Conservation (phyloP, 2,113 vertebrate species). For the Alexandromys fortis region DNA sequence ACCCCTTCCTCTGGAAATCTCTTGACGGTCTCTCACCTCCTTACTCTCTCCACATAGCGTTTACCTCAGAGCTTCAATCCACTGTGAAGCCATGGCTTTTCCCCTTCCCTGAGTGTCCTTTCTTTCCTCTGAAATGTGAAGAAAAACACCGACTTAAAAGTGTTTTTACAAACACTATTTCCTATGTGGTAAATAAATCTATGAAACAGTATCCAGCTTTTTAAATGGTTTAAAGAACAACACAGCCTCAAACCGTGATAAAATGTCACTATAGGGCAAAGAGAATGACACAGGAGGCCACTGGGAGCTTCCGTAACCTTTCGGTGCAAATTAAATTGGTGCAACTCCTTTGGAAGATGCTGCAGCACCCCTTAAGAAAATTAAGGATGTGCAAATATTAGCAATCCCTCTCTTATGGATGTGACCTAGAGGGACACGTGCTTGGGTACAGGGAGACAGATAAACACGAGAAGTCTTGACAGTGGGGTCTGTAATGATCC, state of each 20-base stretch:
- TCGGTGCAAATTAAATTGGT: not conserved
- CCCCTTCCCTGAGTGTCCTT: not conserved
- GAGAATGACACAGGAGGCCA: not conserved
- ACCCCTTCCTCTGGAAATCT: not conserved
- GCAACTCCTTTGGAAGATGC: not conserved
- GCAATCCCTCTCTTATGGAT: not conserved
- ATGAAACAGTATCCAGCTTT: not conserved
- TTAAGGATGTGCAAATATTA: not conserved
- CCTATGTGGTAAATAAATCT: not conserved
- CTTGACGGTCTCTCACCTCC: not conserved
- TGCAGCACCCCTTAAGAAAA: not conserved
- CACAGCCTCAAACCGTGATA: not conserved
- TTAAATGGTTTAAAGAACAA: not conserved
- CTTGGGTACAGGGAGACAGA: not conserved
- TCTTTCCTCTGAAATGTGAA: not conserved
- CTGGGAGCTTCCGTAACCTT: not conserved
- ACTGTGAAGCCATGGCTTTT: not conserved
- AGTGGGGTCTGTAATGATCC: not conserved
- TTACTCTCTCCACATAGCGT: not conserved
- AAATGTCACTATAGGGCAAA: not conserved
- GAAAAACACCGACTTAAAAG: conserved; percentile 1
- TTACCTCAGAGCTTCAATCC: not conserved
- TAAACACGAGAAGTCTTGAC: not conserved
- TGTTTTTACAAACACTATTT: not conserved
- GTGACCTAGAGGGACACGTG: no score